Percentiles rank a stretch among this genome's conserved stretches.
Evolutionary conservation across 2,797 vertebrate genomes (phyloP).

Genomic region (Acanthurus lineatus): DNA sequence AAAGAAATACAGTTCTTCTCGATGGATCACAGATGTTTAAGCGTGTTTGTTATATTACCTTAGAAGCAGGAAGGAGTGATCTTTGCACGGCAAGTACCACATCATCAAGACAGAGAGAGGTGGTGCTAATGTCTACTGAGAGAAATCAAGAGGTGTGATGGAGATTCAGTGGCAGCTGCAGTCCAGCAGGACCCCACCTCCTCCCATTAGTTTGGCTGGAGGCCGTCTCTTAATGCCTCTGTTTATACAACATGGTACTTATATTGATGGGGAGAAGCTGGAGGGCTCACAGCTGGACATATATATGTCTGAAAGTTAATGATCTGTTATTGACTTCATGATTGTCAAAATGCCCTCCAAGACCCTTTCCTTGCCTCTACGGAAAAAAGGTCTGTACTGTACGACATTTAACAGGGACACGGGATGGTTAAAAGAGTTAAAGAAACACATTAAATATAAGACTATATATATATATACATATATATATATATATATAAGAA

Average conservation of each 20-base stretch:
- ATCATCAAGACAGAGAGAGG: conserved; percentile 27
- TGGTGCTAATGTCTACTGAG: conserved; percentile 55
- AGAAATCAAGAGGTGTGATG: conserved; percentile 52
- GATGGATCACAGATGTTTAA: conserved; percentile 41
- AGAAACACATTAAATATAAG: conserved; percentile 68
- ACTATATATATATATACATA: conserved; percentile 46
- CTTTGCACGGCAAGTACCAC: conserved; percentile 20
- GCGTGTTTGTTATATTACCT: conserved; percentile 54
- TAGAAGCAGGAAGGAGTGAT: conserved; percentile 37
- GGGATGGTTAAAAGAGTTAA: conserved; percentile 77
- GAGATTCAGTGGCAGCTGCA: conserved; percentile 75
- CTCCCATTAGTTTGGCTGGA: conserved; percentile 59
- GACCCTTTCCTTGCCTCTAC: conserved; percentile 61
- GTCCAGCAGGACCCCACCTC: conserved; percentile 59
- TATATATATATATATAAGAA: conserved; percentile 46
- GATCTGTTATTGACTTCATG: conserved; percentile 70
- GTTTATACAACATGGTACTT: conserved; percentile 70
- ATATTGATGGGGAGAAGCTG: conserved; percentile 45
- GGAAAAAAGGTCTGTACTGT: conserved; percentile 67
- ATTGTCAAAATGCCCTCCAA: conserved; percentile 73
- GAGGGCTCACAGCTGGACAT: conserved; percentile 39
- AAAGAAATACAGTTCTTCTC: conserved; percentile 41
- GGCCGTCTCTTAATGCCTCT: conserved; percentile 64
- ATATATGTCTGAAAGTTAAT: conserved; percentile 48
- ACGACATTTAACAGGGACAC: conserved; percentile 71